Base-by-base conservation (phyloP, 2,113 vertebrate genomes). In the Manacus vitellinus region DNA sequence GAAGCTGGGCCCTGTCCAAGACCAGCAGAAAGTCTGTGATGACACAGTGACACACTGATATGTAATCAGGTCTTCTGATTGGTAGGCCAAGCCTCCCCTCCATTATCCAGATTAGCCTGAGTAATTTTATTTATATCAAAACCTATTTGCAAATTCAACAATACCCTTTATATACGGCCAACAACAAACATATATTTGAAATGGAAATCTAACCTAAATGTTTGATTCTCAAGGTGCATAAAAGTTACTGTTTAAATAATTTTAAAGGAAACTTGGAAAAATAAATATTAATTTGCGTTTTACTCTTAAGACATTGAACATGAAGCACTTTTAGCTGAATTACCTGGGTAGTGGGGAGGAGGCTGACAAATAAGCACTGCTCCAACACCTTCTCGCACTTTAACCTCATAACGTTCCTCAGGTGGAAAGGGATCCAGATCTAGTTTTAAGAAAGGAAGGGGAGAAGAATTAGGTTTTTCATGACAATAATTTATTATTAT, bases 351-450 rank as follows among this genome's bases (percentile, higher is more conserved):
- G 94, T 99, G 99, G 66, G 98, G 98, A 8, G 99, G 99, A 16
- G 99, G 98, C 6, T 98, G 98, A 71, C 99, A 99, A 59, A 99
- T 98, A 90, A 99, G 98, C 51, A 99, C 99, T 18, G 98, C 99
- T 44, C 99, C 99, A 87, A 99, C 98, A 30, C 99, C 99, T 96
- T 99, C 99, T 85, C 98, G 98, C 15, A 99, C 98, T 70, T 96
- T 96, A 88, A 99, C 99, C 7, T 99, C 98, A 28, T 98, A 98
- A 54, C 99, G 98, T 52, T 99, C 99, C 71, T 99, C 99, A 0
- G 99, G 98, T 24, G 99, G 99, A 96, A 99, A 99, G 51, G 99
- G 98, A 95, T 99, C 99, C 14, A 99, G 98, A 95, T 99, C 99
- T 99, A 95, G 65, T 96, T 52, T 44, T 10, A 66, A 80, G 93